These are phyloP conservation scores for Cirrhinus molitorella DNA, from an alignment of 2,797 vertebrate species.

Conservation along the genomic window DNA sequence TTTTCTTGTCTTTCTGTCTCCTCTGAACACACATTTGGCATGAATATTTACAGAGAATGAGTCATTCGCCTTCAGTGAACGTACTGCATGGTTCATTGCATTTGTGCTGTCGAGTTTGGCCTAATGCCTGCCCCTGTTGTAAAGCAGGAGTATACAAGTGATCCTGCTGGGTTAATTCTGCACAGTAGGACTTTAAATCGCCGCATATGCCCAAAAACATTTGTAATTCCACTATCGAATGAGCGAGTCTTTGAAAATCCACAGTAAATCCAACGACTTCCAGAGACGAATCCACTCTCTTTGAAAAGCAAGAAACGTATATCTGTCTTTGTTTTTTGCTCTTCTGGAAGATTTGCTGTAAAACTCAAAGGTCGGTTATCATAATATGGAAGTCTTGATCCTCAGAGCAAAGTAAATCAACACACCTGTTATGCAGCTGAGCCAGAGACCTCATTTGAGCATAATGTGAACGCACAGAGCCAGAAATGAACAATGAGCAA, in stretches of 20 bases:
- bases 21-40: slow-evolving; percentile 20
- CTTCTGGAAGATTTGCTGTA: slow-evolving; percentile 13
- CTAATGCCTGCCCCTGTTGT: neutral
- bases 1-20: slow-evolving; percentile 6
- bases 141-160: neutral
- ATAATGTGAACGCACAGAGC: slow-evolving; percentile 7
- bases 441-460: slow-evolving; percentile 6
- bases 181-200: slow-evolving; percentile 4
- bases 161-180: neutral
- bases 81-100: neutral
- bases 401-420: slow-evolving; percentile 25
- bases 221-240: slow-evolving; percentile 10
- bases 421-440: slow-evolving; percentile 37
- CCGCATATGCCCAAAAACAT: neutral
- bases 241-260: slow-evolving; percentile 1
- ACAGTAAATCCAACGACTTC: slow-evolving; percentile 8
- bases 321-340: slow-evolving; percentile 1
- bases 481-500: slow-evolving; percentile 3
- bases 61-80: slow-evolving; percentile 5
- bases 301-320: neutral
- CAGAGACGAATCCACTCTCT: neutral
- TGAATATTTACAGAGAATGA: slow-evolving; percentile 37
- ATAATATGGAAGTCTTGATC: slow-evolving; percentile 11
- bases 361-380: slow-evolving; percentile 10
- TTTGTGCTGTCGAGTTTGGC: slow-evolving; percentile 22